Base-by-base conservation (phyloP, 2,113 vertebrate species). In the Scopus umbretta region DNA sequence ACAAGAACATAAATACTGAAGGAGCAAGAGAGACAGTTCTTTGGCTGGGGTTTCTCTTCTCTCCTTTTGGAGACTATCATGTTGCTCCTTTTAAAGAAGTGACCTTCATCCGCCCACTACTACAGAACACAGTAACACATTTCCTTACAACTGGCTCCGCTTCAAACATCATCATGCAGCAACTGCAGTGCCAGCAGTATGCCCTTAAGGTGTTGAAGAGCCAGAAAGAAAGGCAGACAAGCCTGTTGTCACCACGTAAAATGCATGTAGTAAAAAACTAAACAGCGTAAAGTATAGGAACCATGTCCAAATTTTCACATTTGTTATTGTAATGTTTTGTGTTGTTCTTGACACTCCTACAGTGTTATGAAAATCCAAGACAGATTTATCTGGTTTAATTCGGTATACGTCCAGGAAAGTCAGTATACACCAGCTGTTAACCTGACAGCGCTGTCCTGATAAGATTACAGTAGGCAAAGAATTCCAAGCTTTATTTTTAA, bases 41-140 rank as follows among this genome's bases (percentile, higher is more conserved):
- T 83, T 92, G 96, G 85, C 87, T 88, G 59, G 19, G 22, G 5
- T 45, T 94, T 93, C 83, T 76, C 15, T 16, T 62, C 65, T n/a
- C 75, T 76, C 78, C 43, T 34, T 80, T 72, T 79, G 42, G 52
- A 81, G 68, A 53, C 80, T 87, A 85, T 92, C 89, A 50, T 6
- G 58, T 94, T 95, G 62, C 92, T 95, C 49, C 92, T 94, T 88
- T 92, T 71, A 79, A 94, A 94, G 80, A 55, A 36, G 73, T 66
- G 92, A 96, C 96, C 88, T 97, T 94, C 88, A 61, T 86, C 80
- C 72, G 83, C 80, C 89, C 53, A 3, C 83, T 75, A 23, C 76
- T 72, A 2, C 80, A 10, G 65, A 70, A 58, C 49, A 56, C 80
- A 56, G 86, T 29, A 38, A 30, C 76, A n/a, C 65, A 45, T 92